Conservation (phyloP, 2,797 vertebrate species). For the Tiaroga cobitis region DNA sequence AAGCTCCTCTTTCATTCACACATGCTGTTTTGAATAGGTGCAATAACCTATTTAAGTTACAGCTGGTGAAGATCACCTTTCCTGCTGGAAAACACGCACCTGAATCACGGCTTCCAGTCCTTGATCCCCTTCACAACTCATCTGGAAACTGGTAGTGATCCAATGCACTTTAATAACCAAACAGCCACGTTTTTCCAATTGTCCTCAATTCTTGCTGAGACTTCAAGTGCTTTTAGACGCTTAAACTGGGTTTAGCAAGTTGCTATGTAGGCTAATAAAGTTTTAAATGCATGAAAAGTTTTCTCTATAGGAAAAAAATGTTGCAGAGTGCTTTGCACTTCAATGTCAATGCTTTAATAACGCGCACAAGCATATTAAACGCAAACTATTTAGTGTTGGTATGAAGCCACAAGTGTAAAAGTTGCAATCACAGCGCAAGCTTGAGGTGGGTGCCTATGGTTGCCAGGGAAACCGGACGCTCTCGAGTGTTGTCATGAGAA, state of each 20-base stretch:
- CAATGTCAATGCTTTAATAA: slow-evolving; percentile 2
- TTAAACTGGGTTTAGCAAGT: neutral
- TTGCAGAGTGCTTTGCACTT: neutral
- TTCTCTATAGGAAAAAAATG: neutral
- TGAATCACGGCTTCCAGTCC: slow-evolving; percentile 80
- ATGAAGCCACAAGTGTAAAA: slow-evolving; percentile 15
- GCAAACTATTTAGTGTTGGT: neutral
- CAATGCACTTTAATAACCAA: neutral
- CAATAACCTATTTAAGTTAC: slow-evolving; percentile 34
- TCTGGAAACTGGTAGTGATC: slow-evolving; percentile 45
- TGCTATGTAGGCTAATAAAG: neutral
- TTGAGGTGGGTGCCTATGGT: slow-evolving; percentile 53
- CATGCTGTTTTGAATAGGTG: slow-evolving; percentile 35
- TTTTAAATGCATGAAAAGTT: neutral
- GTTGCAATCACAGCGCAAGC: slow-evolving; percentile 45
- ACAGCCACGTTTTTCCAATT: slow-evolving; percentile 13
- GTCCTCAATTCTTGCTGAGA: neutral
- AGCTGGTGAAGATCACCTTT: slow-evolving; percentile 26
- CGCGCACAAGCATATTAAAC: neutral
- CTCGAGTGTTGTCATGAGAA: slow-evolving; percentile 64
- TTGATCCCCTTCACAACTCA: slow-evolving; percentile 69
- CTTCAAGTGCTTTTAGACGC: neutral
- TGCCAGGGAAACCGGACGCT: slow-evolving; percentile 67
- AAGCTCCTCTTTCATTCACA: slow-evolving; percentile 38
- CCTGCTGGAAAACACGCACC: slow-evolving; percentile 63